phyloP scores from a whole-genome alignment of 2,797 vertebrate genomes.

The Acestrorhynchus altus region DNA sequence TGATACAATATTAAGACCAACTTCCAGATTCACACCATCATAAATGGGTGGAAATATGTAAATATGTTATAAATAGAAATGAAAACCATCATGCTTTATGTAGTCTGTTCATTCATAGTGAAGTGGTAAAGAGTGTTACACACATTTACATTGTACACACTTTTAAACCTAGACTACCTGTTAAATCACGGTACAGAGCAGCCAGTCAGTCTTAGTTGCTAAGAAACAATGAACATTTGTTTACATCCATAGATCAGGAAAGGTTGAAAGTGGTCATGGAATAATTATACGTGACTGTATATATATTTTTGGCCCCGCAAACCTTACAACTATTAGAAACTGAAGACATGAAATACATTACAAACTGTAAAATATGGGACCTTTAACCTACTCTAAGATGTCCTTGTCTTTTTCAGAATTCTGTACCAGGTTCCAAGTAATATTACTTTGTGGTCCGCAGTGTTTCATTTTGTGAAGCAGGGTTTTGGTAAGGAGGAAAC shows the following conservation, averaged over 20 bases:
- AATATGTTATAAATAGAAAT: too few relatives aligned
- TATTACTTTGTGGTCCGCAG: neutral
- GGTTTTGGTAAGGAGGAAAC: conserved; percentile 22
- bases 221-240: neutral
- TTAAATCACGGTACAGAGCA: neutral
- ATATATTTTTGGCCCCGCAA: too few relatives aligned
- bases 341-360: neutral
- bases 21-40: too few relatives aligned
- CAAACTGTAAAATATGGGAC: neutral
- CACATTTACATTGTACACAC: too few relatives aligned
- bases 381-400: neutral
- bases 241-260: neutral
- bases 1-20: too few relatives aligned
- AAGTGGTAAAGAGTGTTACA: too few relatives aligned
- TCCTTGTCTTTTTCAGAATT: neutral
- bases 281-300: neutral
- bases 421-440: neutral
- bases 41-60: too few relatives aligned
- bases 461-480: neutral
- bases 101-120: too few relatives aligned
- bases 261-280: neutral
- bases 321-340: neutral
- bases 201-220: neutral
- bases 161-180: too few relatives aligned
- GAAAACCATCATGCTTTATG: too few relatives aligned